Evolutionary conservation across 2,113 vertebrate species (phyloP).

Genomic region (Ancistrus triradiatus): DNA sequence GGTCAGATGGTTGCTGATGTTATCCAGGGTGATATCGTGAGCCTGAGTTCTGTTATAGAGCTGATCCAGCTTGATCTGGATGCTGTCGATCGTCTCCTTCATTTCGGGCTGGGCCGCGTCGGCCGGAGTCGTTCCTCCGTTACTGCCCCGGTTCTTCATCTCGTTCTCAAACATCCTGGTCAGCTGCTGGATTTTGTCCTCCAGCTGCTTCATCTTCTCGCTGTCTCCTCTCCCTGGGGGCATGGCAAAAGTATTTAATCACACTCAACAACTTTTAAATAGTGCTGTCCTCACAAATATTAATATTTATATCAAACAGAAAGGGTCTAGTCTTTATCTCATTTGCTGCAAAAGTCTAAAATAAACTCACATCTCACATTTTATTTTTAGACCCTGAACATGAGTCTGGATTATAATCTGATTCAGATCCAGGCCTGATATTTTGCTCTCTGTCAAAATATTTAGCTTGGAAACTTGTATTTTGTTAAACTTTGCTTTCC

Average conservation of each 20-base stretch:
- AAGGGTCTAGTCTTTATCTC: too few relatives aligned
- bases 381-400: too few relatives aligned
- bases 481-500: too few relatives aligned
- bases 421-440: too few relatives aligned
- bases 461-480: too few relatives aligned
- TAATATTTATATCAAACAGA: too few relatives aligned
- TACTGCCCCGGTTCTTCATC: conserved; percentile 48
- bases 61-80: conserved; percentile 84
- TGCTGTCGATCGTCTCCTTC: conserved; percentile 80
- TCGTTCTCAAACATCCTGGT: conserved; percentile 72
- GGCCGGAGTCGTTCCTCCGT: conserved; percentile 67
- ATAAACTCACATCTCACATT: too few relatives aligned
- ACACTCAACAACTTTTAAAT: too few relatives aligned
- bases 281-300: too few relatives aligned
- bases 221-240: conserved; percentile 65
- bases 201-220: conserved; percentile 77
- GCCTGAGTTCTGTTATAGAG: conserved; percentile 80
- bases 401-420: too few relatives aligned
- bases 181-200: conserved; percentile 81
- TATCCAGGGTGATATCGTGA: conserved; percentile 77
- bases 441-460: too few relatives aligned
- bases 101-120: conserved; percentile 81
- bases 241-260: background rate
- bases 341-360: too few relatives aligned
- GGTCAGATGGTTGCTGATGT: conserved; percentile 75